Evolutionary conservation across 2,888 invertebrate species (phyloP).

Genomic region (Pammene fasciana): DNA sequence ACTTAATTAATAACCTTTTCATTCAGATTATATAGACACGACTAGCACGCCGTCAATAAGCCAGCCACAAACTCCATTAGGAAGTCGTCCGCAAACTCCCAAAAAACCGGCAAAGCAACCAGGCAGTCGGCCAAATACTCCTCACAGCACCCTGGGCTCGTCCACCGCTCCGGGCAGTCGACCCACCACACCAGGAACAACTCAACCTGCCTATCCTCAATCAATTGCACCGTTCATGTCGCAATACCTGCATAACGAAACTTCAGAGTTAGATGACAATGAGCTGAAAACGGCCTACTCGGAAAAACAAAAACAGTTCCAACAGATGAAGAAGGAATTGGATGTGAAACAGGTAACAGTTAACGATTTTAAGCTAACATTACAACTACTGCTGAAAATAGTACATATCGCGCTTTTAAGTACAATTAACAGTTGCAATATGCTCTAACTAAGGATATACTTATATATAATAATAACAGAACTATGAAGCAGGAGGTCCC

Average conservation of each 20-base stretch:
- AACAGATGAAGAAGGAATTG: conserved; percentile 71
- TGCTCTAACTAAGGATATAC: no score
- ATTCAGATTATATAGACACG: conserved; percentile 20
- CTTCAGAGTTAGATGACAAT: conserved; percentile 52
- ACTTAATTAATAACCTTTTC: not conserved
- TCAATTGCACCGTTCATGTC: conserved; percentile 1
- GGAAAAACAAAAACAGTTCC: conserved; percentile 65
- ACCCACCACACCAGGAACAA: conserved; percentile 58
- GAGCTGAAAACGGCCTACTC: conserved; percentile 59
- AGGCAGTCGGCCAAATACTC: conserved; percentile 61
- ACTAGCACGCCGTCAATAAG: conserved; percentile 32
- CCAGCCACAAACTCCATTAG: conserved; percentile 39
- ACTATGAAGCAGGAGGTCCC: no score
- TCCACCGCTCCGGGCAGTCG: conserved; percentile 54
- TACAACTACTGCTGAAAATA: no score
- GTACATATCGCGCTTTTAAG: no score
- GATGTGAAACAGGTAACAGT: conserved; percentile 78
- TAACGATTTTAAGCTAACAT: no score
- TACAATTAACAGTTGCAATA: no score
- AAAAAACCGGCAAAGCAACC: conserved; percentile 56
- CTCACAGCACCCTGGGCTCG: conserved; percentile 48
- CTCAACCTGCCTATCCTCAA: conserved; percentile 34
- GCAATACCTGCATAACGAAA: not conserved
- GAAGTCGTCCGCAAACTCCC: conserved; percentile 67
- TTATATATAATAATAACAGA: no score